These are phyloP conservation scores for Platichthys stellatus DNA, from an alignment of 2,113 vertebrate genomes.

Conservation along the genomic window DNA sequence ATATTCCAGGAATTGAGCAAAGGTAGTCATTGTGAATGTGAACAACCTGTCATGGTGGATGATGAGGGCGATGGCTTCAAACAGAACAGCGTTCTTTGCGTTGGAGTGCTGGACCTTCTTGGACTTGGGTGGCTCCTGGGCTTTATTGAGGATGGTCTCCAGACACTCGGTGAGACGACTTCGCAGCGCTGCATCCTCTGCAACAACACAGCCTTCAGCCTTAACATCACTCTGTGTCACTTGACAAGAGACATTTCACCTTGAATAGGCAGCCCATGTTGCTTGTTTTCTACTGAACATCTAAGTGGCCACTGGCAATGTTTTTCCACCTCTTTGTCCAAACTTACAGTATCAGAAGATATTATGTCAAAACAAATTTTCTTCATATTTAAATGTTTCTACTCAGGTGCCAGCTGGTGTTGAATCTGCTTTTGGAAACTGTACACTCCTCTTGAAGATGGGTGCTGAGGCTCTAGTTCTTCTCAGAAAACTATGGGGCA, in stretches of 20 bases:
- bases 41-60: conserved; percentile 88
- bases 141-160: conserved; percentile 91
- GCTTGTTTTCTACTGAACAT: neutral
- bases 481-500: too few species aligned
- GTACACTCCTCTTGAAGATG: too few species aligned
- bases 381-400: neutral
- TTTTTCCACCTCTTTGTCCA: neutral
- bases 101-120: conserved; percentile 95
- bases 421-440: too few species aligned
- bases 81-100: conserved; percentile 90
- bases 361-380: neutral
- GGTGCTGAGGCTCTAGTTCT: too few species aligned
- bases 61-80: conserved; percentile 91
- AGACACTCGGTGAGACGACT: conserved; percentile 89
- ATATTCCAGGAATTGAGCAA: neutral
- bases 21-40: neutral
- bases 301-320: neutral
- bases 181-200: conserved; percentile 87
- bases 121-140: conserved; percentile 91
- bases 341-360: neutral
- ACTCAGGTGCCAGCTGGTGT: neutral
- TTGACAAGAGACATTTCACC: neutral
- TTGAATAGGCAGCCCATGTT: neutral
- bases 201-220: neutral
- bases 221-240: neutral